Conservation (phyloP, 2,888 invertebrate genomes). For the Metopia argyrocephala region DNA sequence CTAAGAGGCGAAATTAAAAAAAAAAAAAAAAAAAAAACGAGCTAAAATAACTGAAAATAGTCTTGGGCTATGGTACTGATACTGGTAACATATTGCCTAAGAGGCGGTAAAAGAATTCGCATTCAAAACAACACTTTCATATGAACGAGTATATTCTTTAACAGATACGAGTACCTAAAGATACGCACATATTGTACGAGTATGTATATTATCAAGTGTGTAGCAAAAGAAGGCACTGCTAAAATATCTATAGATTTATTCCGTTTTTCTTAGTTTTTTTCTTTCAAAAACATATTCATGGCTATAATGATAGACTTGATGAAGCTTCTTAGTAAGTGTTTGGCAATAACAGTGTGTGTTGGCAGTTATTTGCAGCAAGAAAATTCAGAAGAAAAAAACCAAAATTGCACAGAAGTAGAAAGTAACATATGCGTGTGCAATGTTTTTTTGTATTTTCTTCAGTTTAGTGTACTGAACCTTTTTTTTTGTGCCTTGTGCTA, state of each 20-base stretch:
- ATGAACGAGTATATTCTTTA: constrained; percentile 4
- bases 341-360: constrained; percentile 8
- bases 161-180: background rate
- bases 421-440: constrained; percentile 58
- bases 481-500: constrained; percentile 11
- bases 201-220: background rate
- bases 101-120: constrained; percentile 59
- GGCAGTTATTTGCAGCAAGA: constrained; percentile 17
- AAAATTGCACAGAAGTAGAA: constrained; percentile 52
- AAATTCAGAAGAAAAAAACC: background rate
- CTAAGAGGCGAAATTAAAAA: background rate
- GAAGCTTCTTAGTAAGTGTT: constrained; percentile 40
- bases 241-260: background rate
- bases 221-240: background rate
- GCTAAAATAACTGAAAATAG: constrained; percentile 52
- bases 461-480: constrained; percentile 40
- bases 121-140: constrained; percentile 61
- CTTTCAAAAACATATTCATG: constrained; percentile 29
- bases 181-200: background rate
- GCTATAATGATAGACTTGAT: constrained; percentile 61
- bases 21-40: constrained; percentile 9
- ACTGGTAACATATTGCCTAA: constrained; percentile 60
- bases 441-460: constrained; percentile 12
- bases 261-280: no score
- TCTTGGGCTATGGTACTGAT: constrained; percentile 47